These are phyloP conservation scores for Atethmia centrago DNA, from an alignment of 2,888 invertebrate species.

Conservation along the genomic window DNA sequence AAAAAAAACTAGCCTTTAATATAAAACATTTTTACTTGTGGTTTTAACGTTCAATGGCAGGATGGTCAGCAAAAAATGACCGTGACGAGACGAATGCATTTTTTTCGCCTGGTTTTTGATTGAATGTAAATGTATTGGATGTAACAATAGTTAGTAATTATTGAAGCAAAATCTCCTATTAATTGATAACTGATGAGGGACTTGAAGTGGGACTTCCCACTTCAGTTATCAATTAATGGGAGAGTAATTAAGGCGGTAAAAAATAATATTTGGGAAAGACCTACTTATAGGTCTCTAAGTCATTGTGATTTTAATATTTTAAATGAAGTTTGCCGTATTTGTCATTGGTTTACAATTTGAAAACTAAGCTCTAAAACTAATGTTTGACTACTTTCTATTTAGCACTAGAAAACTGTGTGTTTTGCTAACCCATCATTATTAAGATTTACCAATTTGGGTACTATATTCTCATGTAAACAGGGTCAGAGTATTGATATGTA, in stretches of 20 bases:
- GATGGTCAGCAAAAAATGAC: conserved; percentile 54
- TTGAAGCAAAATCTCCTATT: too few species aligned
- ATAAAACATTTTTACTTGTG: conserved; percentile 48
- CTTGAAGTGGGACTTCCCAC: too few species aligned
- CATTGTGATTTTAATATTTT: too few species aligned
- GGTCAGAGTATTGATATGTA: too few species aligned
- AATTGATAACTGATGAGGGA: too few species aligned
- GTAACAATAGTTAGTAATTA: not conserved
- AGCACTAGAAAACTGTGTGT: conserved; percentile 1
- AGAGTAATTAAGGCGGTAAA: not conserved
- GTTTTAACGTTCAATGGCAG: conserved; percentile 23
- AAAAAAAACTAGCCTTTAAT: conserved; percentile 62
- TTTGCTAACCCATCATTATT: conserved; percentile 15
- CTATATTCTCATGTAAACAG: not conserved
- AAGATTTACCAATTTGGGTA: not conserved
- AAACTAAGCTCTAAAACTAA: conserved; percentile 5
- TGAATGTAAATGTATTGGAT: not conserved
- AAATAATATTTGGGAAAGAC: too few species aligned
- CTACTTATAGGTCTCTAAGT: too few species aligned
- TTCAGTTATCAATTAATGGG: too few species aligned
- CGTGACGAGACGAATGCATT: conserved; percentile 31
- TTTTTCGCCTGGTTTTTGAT: not conserved
- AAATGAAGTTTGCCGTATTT: too few species aligned
- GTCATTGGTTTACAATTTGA: not conserved
- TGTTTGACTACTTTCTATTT: conserved; percentile 28